phyloP scores from a whole-genome alignment of 1,140 invertebrate species.

The Maconellicoccus hirsutus region DNA sequence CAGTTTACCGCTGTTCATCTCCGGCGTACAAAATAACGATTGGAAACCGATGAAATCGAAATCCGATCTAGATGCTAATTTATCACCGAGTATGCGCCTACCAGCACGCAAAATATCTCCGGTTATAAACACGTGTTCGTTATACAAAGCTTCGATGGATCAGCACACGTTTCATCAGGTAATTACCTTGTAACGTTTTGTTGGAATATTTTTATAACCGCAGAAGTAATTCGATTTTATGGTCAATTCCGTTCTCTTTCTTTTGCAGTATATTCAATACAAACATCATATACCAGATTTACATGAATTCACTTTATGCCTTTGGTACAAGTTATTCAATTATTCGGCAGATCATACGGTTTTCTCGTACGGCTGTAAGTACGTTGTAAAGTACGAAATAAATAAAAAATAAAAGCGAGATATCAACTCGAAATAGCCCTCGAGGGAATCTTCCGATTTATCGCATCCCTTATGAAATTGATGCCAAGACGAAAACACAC shows the following conservation, averaged over 20 bases:
- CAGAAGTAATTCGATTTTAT: background rate
- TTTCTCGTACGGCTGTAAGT: slow-evolving; percentile 67
- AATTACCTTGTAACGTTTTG: background rate
- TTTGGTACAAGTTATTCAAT: slow-evolving; percentile 68
- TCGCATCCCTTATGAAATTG: too few relatives aligned
- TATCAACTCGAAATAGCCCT: too few relatives aligned
- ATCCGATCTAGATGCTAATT: background rate
- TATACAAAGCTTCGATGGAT: slow-evolving; percentile 8
- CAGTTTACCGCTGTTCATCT: background rate
- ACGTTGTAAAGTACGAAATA: too few relatives aligned
- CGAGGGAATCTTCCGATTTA: too few relatives aligned
- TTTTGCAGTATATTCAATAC: slow-evolving; percentile 47
- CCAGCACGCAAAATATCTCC: background rate
- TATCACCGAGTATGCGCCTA: background rate
- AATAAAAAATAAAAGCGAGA: too few relatives aligned
- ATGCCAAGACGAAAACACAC: too few relatives aligned
- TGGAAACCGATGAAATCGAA: background rate
- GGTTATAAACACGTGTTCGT: background rate
- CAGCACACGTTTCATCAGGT: background rate
- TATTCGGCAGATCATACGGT: slow-evolving; percentile 66
- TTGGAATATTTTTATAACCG: too few relatives aligned
- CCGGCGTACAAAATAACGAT: background rate
- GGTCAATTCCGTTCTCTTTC: background rate
- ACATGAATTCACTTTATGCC: slow-evolving; percentile 67
- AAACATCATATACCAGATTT: slow-evolving; percentile 53